Evolutionary conservation across 1,140 invertebrate genomes (phyloP).

Genomic region (Drosophila busckii): DNA sequence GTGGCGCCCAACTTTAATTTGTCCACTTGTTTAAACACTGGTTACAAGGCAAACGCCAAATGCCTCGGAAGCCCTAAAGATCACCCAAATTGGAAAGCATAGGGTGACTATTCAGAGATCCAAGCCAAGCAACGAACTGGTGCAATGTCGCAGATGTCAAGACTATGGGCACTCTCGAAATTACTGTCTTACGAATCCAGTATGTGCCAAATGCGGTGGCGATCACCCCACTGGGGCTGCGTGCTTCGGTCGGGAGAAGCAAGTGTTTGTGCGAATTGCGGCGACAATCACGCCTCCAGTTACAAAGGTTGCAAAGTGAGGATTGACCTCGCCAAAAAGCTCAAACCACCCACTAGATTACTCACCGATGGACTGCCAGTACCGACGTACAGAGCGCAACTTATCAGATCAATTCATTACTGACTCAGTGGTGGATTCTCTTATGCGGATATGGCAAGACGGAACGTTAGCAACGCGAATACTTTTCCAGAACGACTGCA

Average conservation of each 20-base stretch:
- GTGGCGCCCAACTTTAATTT: too few relatives aligned
- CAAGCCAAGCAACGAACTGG: not conserved
- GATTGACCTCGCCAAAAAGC: slow-evolving; percentile 7
- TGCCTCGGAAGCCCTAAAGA: slow-evolving; percentile 2
- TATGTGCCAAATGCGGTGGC: slow-evolving; percentile 11
- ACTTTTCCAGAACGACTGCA: too few relatives aligned
- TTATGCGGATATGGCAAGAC: not conserved
- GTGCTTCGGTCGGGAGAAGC: not conserved
- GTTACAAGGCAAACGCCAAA: slow-evolving; percentile 6
- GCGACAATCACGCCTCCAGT: too few relatives aligned
- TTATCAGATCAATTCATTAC: too few relatives aligned
- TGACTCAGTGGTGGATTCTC: not conserved
- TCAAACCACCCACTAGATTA: slow-evolving; percentile 5
- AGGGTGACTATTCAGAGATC: slow-evolving; percentile 8
- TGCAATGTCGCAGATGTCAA: too few relatives aligned
- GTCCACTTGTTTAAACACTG: too few relatives aligned
- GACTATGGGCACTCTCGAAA: slow-evolving; percentile 10
- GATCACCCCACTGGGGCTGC: slow-evolving; percentile 5
- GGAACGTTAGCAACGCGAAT: not conserved
- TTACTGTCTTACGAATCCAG: slow-evolving; percentile 15
- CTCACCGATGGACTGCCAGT: not conserved
- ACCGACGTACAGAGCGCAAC: not conserved
- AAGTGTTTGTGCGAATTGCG: slow-evolving; percentile 6
- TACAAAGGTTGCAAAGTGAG: slow-evolving; percentile 4
- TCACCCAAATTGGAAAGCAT: slow-evolving; percentile 11